Conservation (phyloP, 2,888 invertebrate genomes). For the Furcula furcula region DNA sequence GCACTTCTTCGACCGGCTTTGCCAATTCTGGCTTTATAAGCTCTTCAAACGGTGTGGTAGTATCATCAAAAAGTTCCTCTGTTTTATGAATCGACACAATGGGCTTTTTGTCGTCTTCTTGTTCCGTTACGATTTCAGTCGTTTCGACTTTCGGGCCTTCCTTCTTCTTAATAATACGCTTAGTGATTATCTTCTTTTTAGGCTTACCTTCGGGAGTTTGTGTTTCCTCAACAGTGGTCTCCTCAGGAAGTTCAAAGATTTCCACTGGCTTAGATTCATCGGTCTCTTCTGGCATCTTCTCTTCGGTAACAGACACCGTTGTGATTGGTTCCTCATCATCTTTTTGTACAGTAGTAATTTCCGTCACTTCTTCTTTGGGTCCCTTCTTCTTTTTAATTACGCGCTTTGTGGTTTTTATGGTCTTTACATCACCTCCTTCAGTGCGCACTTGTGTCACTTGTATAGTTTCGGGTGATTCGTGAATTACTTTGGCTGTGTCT, state of each 20-base stretch:
- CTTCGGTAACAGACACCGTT: constrained; percentile 1
- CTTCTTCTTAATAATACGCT: constrained; percentile 57
- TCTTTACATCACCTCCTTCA: constrained; percentile 13
- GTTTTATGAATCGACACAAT: constrained; percentile 54
- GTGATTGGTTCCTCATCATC: constrained; percentile 1
- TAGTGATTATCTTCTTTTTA: constrained; percentile 45
- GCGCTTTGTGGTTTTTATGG: constrained; percentile 35
- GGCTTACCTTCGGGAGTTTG: constrained; percentile 21
- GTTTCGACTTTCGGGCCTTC: constrained; percentile 43
- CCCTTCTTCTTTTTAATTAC: constrained; percentile 56
- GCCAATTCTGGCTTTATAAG: constrained; percentile 14
- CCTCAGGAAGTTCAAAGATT: constrained; percentile 2
- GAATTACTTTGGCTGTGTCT: constrained; percentile 11
- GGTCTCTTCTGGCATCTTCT: background rate
- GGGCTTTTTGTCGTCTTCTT: constrained; percentile 36
- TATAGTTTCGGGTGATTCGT: constrained; percentile 15
- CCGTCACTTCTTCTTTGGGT: constrained; percentile 26
- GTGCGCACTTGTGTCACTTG: constrained; percentile 2
- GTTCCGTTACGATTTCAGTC: constrained; percentile 27
- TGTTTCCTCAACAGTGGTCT: constrained; percentile 2
- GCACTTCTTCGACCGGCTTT: constrained; percentile 36
- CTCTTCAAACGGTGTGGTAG: constrained; percentile 17
- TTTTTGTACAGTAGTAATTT: constrained; percentile 42
- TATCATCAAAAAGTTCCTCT: constrained; percentile 35
- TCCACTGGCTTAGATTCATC: background rate